Base-by-base conservation (phyloP, 2,888 invertebrate species). In the Helobdella robusta region DNA sequence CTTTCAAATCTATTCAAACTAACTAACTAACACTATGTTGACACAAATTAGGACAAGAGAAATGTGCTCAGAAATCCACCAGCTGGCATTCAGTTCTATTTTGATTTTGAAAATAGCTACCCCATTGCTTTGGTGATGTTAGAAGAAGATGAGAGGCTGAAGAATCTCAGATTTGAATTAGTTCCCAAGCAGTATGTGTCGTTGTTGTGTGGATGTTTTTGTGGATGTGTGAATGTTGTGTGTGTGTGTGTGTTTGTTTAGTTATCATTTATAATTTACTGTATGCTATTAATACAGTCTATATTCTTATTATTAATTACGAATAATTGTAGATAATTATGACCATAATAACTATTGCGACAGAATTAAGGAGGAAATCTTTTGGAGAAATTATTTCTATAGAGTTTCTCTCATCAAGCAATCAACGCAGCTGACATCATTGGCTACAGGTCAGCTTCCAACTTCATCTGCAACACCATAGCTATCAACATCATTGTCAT, bases 371-470 rank as follows among this genome's bases (percentile, higher is more conserved):
- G 98, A 98, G 84, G 94, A 95, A 82, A 89, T 89, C 79, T 99
- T 98, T 84, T 98, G 98, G 98, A 86, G 93, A 79, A 99, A 98
- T 84, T 98, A 99, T 81, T 98, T 98, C 84, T 98, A 98, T 84
- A 89, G 98, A 79, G 90, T 99, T 74, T 93, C 92, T 74, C 86
- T 98, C 75, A 91, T 99, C 80, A 91, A 94, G 79, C 97, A 98
- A 84, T 93, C 94, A 73, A 90, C 82, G 80, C 92, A 94, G 81
- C 83, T 88, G 23, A 86, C 86, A 74, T 85, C 87, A 59, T 80
- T 85, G 79, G 83, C 83, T 60, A 75, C 78, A 15, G n/a, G n/a
- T n/a, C n/a, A n/a, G n/a, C n/a, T n/a, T n/a, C n/a, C n/a, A n/a
- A n/a, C n/a, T n/a, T n/a, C n/a, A n/a, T n/a, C n/a, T n/a, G n/a